phyloP scores from a whole-genome alignment of 64 coral and sea anemone genomes.

The Actinia tenebrosa region DNA sequence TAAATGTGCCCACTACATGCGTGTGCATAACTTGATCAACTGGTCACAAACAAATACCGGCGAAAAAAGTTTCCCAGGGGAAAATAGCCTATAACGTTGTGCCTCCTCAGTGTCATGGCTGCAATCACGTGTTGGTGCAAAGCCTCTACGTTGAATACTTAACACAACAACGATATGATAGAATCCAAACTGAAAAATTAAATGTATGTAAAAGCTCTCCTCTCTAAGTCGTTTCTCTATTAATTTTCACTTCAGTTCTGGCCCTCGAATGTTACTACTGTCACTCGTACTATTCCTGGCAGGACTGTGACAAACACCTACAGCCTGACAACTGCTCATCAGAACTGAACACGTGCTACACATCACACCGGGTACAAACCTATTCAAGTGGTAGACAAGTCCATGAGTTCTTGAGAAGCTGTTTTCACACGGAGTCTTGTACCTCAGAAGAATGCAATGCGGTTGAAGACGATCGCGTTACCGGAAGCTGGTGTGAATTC shows the following conservation, averaged over 20 bases:
- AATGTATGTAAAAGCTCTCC: too few relatives aligned
- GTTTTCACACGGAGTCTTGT: background rate
- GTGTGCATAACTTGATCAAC: too few relatives aligned
- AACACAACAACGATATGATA: too few relatives aligned
- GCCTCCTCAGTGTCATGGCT: too few relatives aligned
- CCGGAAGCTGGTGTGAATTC: background rate
- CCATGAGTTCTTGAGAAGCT: background rate
- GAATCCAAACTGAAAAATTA: too few relatives aligned
- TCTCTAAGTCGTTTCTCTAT: background rate
- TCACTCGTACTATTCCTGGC: background rate
- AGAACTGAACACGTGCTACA: background rate
- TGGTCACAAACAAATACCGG: too few relatives aligned
- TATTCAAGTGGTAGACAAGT: background rate
- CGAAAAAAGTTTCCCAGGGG: too few relatives aligned
- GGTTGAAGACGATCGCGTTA: background rate
- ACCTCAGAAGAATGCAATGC: background rate
- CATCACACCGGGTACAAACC: background rate
- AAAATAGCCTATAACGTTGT: too few relatives aligned
- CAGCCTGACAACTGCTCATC: background rate
- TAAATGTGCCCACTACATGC: too few relatives aligned
- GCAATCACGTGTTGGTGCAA: too few relatives aligned
- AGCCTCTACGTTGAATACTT: too few relatives aligned
- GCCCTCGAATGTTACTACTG: background rate
- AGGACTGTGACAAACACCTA: background rate
- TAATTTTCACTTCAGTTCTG: background rate